phyloP scores from a whole-genome alignment of 2,888 invertebrate genomes.

The Dryocosmus kuriphilus region DNA sequence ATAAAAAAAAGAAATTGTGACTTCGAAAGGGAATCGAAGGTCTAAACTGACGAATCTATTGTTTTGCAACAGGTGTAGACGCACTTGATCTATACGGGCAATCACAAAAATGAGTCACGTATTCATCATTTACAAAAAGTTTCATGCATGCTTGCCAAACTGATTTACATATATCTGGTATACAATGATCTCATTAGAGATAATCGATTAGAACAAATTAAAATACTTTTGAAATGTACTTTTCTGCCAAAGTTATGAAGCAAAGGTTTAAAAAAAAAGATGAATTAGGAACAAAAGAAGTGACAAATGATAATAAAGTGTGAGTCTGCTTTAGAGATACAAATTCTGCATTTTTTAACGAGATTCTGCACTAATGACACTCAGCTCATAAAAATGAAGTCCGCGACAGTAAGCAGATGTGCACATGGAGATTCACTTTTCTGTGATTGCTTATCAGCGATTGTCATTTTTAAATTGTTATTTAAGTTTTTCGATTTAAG shows the following conservation, averaged over 20 bases:
- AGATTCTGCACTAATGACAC: conserved; percentile 23
- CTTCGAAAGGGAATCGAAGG: neutral
- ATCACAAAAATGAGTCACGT: conserved; percentile 13
- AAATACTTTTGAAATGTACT: neutral
- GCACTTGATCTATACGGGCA: neutral
- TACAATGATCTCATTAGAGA: neutral
- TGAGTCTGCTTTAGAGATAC: neutral
- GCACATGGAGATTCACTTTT: conserved; percentile 17
- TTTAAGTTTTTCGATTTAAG: neutral
- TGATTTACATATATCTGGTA: neutral
- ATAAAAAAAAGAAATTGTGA: neutral
- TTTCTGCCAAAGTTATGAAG: neutral
- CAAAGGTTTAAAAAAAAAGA: neutral
- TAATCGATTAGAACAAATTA: neutral
- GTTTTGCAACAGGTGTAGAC: neutral
- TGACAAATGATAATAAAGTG: neutral
- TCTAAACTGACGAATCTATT: neutral
- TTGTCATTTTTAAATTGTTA: neutral
- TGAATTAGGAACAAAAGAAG: neutral
- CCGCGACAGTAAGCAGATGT: conserved; percentile 23
- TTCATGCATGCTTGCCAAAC: conserved; percentile 15
- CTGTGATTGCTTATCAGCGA: conserved; percentile 14
- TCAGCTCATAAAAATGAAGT: conserved; percentile 7
- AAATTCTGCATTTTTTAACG: conserved; percentile 18
- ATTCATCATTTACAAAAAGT: conserved; percentile 22